Percentiles rank a stretch among this genome's conserved stretches.
Conservation (phyloP, 37 sponge, comb jelly and placozoan species). For the Hormiphora californensis region DNA sequence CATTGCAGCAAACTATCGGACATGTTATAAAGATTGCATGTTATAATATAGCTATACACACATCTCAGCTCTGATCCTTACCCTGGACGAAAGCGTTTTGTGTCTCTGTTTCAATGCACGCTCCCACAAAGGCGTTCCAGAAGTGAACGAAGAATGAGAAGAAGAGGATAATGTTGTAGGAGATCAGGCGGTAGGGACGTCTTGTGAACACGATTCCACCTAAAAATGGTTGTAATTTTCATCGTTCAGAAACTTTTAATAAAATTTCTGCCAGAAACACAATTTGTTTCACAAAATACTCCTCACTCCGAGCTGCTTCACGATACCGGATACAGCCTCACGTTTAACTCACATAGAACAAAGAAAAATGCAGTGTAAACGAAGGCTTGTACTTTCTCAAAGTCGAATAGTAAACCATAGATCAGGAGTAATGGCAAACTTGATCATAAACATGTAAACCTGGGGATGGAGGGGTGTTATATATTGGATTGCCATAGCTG, state of each 20-base stretch:
- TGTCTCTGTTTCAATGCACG: constrained; percentile 19
- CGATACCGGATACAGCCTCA: no score
- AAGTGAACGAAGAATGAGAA: constrained; percentile 48
- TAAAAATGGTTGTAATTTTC: neutral
- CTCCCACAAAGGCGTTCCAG: constrained; percentile 34
- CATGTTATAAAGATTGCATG: no score
- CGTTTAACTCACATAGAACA: neutral
- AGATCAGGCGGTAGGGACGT: neutral
- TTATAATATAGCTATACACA: no score
- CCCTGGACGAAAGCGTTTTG: constrained; percentile 31
- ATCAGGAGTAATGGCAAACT: neutral
- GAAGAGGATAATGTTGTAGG: neutral
- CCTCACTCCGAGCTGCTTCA: no score
- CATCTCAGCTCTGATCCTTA: no score
- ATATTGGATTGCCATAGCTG: no score
- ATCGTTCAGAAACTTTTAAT: neutral
- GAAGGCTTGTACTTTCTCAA: constrained; percentile 7
- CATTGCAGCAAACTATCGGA: neutral
- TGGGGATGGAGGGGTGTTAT: neutral
- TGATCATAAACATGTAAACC: constrained; percentile 22
- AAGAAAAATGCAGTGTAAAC: neutral
- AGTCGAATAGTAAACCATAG: constrained; percentile 11
- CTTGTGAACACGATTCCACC: neutral
- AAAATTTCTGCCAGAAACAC: neutral
- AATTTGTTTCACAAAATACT: neutral